A percentile compares a stretch with the other conserved stretches of the same genome.
Conservation (phyloP, 2,113 vertebrate species). For the Saguinus midas region DNA sequence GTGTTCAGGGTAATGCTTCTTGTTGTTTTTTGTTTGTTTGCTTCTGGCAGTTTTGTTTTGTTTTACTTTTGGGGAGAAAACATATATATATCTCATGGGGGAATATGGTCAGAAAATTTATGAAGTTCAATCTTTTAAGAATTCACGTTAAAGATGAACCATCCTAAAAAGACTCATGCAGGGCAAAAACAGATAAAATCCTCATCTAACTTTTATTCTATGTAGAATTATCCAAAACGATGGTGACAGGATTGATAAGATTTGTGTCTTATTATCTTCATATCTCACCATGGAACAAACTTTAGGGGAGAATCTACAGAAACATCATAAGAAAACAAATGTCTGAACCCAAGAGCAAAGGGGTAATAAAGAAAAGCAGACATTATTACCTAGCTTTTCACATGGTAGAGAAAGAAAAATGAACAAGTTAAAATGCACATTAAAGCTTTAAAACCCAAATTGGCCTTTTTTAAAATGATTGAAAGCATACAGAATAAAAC, state of each 20-base stretch:
- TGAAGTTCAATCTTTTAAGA: slow-evolving; percentile 16
- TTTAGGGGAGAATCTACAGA: background rate
- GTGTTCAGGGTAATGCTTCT: background rate
- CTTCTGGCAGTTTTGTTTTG: background rate
- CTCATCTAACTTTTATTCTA: background rate
- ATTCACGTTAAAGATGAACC: background rate
- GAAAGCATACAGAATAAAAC: background rate
- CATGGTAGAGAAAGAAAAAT: background rate
- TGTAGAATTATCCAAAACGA: background rate
- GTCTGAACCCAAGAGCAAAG: background rate
- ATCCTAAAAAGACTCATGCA: background rate
- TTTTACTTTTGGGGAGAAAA: slow-evolving; percentile 7
- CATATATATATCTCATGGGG: background rate
- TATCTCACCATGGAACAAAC: background rate
- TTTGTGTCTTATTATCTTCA: background rate
- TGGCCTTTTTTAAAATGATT: background rate
- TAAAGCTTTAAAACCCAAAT: background rate
- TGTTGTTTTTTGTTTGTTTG: background rate
- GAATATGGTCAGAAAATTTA: slow-evolving; percentile 13
- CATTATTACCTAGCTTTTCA: background rate
- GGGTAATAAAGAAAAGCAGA: background rate
- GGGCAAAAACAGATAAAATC: slow-evolving; percentile 26
- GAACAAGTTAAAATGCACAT: background rate
- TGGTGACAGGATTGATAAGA: background rate
- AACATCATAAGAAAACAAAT: background rate